Evolutionary conservation across 2,797 vertebrate species (phyloP).

Genomic region (Xenentodon cancila): DNA sequence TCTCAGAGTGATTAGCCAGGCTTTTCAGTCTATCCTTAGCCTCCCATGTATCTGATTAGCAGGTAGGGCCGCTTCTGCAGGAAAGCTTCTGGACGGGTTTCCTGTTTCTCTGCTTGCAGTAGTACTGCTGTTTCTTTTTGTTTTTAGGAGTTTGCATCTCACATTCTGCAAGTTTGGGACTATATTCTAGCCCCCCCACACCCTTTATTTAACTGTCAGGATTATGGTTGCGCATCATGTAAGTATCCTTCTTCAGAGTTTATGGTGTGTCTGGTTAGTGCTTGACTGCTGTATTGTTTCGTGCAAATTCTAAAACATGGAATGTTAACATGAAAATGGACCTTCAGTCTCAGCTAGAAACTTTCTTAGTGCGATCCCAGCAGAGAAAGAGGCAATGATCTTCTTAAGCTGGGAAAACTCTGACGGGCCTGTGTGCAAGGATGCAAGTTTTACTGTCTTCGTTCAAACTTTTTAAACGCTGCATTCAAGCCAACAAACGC

Average conservation of each 20-base stretch:
- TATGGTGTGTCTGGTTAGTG: background rate
- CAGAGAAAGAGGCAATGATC: too few relatives aligned
- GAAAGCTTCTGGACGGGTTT: constrained; percentile 61
- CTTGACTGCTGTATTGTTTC: background rate
- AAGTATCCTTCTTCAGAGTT: constrained; percentile 59
- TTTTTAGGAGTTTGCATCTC: constrained; percentile 40
- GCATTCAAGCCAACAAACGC: constrained; percentile 12
- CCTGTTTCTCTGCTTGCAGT: constrained; percentile 38
- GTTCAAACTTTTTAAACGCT: constrained; percentile 32
- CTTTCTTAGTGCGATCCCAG: too few relatives aligned
- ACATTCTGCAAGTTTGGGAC: constrained; percentile 28
- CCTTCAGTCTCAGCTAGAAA: background rate
- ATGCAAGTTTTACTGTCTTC: constrained; percentile 38
- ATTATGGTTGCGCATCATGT: constrained; percentile 60
- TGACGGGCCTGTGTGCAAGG: background rate
- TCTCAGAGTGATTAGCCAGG: constrained; percentile 86
- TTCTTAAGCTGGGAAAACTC: too few relatives aligned
- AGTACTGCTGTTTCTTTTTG: constrained; percentile 27
- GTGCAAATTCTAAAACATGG: constrained; percentile 7
- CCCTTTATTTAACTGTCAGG: constrained; percentile 8
- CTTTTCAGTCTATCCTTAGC: constrained; percentile 93
- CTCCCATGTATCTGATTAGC: constrained; percentile 84
- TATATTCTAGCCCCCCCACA: constrained; percentile 17
- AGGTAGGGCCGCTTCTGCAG: constrained; percentile 59
- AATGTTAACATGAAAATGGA: background rate